These are phyloP conservation scores for Phenganax subtilis DNA, from an alignment of 92 coral and sea anemone species.

Conservation along the genomic window DNA sequence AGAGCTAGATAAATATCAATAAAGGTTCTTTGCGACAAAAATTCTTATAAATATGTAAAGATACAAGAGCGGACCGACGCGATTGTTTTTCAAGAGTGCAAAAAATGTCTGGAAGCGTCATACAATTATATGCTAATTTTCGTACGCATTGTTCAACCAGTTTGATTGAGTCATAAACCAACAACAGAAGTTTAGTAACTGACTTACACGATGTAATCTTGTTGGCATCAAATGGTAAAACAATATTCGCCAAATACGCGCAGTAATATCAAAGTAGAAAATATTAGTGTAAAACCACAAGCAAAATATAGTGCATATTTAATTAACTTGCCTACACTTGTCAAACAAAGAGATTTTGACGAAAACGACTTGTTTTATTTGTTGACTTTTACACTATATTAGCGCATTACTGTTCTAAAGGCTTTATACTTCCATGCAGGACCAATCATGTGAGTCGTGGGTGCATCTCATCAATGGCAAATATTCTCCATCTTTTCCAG, in stretches of 20 bases:
- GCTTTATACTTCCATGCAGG: constrained; percentile 3
- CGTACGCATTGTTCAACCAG: not conserved
- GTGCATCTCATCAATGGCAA: not conserved
- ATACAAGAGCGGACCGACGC: not conserved
- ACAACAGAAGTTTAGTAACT: not conserved
- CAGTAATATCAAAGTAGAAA: not conserved
- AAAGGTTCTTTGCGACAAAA: constrained; percentile 9
- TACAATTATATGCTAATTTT: constrained; percentile 8
- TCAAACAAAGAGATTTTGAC: not conserved
- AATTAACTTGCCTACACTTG: not conserved
- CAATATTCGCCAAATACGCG: not conserved
- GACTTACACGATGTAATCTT: not conserved
- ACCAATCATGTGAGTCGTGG: not conserved
- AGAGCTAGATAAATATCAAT: constrained; percentile 4
- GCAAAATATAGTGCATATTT: not conserved
- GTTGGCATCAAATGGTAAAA: not conserved
- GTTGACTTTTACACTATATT: constrained; percentile 10
- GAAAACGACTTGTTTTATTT: not conserved
- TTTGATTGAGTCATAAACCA: constrained; percentile 1
- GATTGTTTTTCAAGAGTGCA: constrained; percentile 9
- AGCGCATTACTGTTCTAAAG: not conserved
- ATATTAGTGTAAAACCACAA: not conserved
- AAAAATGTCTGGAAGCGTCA: constrained; percentile 22
- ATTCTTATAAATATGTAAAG: constrained; percentile 11
- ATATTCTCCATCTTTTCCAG: not conserved